Percentiles rank a stretch among this genome's conserved stretches.
phyloP scores from a whole-genome alignment of 2,888 invertebrate species.

The Desoria tigrina region DNA sequence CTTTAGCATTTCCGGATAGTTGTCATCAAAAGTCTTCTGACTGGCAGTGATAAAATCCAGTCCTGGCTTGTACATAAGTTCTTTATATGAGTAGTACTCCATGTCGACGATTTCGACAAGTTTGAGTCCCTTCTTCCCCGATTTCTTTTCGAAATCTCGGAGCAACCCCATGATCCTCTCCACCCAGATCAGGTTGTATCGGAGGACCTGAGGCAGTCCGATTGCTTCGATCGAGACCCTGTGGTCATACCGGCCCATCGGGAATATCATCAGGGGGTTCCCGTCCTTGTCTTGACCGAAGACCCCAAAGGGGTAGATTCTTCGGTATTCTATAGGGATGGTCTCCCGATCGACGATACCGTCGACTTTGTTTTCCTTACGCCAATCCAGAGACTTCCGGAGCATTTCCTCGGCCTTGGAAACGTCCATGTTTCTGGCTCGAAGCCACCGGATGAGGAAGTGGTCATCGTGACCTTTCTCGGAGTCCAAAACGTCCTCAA shows the following conservation, averaged over 20 bases:
- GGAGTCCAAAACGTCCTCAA: slow-evolving; percentile 5
- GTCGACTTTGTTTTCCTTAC: slow-evolving; percentile 33
- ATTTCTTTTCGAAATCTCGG: slow-evolving; percentile 16
- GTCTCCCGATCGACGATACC: slow-evolving; percentile 22
- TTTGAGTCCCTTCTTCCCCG: slow-evolving; percentile 20
- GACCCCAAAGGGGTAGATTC: slow-evolving; percentile 18
- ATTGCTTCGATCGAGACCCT: slow-evolving; percentile 10
- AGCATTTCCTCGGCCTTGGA: slow-evolving; percentile 43
- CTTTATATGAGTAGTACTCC: slow-evolving; percentile 30
- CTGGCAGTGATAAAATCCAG: slow-evolving; percentile 20
- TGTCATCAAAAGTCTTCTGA: slow-evolving; percentile 20
- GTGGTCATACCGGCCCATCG: slow-evolving; percentile 27
- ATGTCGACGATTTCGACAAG: slow-evolving; percentile 32
- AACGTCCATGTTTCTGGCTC: slow-evolving; percentile 44
- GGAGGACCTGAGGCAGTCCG: slow-evolving; percentile 18
- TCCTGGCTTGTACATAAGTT: slow-evolving; percentile 21
- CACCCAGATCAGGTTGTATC: slow-evolving; percentile 29
- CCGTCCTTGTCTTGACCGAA: slow-evolving; percentile 28
- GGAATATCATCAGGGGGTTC: slow-evolving; percentile 15
- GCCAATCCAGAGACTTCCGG: slow-evolving; percentile 37
- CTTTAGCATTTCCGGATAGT: slow-evolving; percentile 38
- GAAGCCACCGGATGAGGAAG: slow-evolving; percentile 43
- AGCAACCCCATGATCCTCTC: slow-evolving; percentile 26
- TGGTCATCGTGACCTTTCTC: slow-evolving; percentile 22
- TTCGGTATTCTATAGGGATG: slow-evolving; percentile 24